Percentiles rank a stretch among this genome's conserved stretches.
Conservation (phyloP, 2,797 vertebrate genomes). For the Lepilemur ruficaudatus region DNA sequence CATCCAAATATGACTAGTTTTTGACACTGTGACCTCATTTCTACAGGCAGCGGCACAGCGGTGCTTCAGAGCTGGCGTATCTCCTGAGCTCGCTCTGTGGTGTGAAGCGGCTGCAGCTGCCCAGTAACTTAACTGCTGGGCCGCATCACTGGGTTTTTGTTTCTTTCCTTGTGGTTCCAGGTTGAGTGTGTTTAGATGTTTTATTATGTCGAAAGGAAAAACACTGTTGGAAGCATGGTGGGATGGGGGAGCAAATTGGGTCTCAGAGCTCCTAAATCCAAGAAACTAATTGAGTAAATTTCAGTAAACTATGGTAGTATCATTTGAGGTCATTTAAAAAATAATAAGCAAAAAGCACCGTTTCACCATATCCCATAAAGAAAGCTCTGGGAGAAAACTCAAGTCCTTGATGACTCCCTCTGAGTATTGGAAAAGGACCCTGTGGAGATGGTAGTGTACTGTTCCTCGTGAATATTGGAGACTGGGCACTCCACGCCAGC, state of each 20-base stretch:
- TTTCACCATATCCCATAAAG: neutral
- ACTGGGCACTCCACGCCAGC: neutral
- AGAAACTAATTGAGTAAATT: neutral
- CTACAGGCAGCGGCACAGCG: neutral
- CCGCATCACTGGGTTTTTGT: neutral
- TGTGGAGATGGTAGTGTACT: accelerated
- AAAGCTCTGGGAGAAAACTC: neutral
- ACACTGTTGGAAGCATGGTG: neutral
- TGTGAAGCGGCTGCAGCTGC: neutral
- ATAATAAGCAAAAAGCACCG: neutral
- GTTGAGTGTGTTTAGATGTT: neutral
- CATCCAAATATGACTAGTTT: neutral
- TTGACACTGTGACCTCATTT: neutral
- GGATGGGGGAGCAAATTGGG: neutral
- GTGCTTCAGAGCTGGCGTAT: neutral
- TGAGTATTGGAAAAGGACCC: neutral
- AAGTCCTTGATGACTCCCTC: neutral
- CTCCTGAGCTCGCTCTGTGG: neutral
- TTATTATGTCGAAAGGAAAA: neutral
- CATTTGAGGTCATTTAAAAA: neutral
- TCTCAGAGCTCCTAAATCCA: neutral
- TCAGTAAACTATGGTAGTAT: neutral
- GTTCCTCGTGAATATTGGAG: neutral
- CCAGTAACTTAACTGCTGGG: neutral
- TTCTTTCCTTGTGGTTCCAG: slow-evolving; percentile 25